Base-by-base conservation (phyloP, 2,797 vertebrate species). In the Poecilia picta region DNA sequence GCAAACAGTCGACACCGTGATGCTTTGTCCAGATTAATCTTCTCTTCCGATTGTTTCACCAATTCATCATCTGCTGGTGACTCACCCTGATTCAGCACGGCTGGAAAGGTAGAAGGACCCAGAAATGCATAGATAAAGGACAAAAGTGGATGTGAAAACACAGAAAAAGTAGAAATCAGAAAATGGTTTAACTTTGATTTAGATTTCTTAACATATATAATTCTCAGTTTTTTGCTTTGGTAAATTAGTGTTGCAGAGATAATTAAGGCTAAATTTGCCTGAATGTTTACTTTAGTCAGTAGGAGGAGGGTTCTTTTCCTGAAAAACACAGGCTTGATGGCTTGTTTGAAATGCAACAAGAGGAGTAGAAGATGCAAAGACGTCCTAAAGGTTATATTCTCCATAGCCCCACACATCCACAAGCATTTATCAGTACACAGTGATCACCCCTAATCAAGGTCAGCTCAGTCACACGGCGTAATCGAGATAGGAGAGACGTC, bases 381-480 rank as follows among this genome's bases (percentile, higher is more conserved):
- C 25, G 0, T 71, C 41, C 23, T 43, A 41, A 43, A 70, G 66
- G 66, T 45, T 16, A 71, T 71, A 16, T 45, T 71, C 68, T 45
- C 68, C 25, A 71, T 71, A 28, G 68, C 23, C 11, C 1, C 41
- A 71, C 41, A 45, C 12, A 0, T 25, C 45, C 68, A 71, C 41
- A 45, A 45, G 41, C 80, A 64, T n/a, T n/a, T 2, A n/a, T 82
- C 76, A 55, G 47, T n/a, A 8, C 73, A 20, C 57, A 81, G 55
- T 84, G 86, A 85, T 87, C 72, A 3, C 64, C 68, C 71, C 83
- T 90, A 85, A 88, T 74, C 55, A 81, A 94, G 94, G 92, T 91
- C 89, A 89, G 13, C 73, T 86, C 88, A 91, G 88, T 81, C 88
- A 51, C 86, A 85, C 18, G 0, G 25, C 49, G 80, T 74, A 91